Conservation (phyloP, 2,888 invertebrate species). For the Caenorhabditis sp. region DNA sequence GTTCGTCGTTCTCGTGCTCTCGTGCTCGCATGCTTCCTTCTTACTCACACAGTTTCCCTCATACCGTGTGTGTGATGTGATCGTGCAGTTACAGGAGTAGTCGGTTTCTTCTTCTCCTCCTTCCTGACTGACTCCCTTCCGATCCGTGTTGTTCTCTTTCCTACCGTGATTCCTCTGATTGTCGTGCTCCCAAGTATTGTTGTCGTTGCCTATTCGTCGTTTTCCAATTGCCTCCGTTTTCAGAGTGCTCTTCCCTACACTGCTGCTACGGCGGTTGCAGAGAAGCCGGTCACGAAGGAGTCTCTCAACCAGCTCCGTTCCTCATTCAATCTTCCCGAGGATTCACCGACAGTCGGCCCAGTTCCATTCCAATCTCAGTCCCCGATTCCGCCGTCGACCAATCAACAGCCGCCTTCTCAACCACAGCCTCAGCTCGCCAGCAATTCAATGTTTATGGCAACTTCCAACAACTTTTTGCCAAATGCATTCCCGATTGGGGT, state of each 20-base stretch:
- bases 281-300: constrained; percentile 59
- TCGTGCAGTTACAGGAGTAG: constrained; percentile 1
- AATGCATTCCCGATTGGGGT: constrained; percentile 41
- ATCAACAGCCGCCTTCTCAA: neutral
- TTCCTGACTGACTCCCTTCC: neutral
- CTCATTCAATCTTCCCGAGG: constrained; percentile 69
- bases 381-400: constrained; percentile 1
- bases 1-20: constrained; percentile 21
- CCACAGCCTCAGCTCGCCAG: constrained; percentile 26
- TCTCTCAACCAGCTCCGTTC: constrained; percentile 73
- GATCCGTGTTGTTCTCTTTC: constrained; percentile 1
- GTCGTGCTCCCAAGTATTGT: no score
- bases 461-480: constrained; percentile 29
- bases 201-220: neutral
- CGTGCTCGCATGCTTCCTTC: neutral
- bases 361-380: constrained; percentile 3
- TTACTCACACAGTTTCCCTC: neutral
- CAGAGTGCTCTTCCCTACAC: constrained; percentile 68
- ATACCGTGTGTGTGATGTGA: neutral
- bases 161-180: constrained; percentile 1
- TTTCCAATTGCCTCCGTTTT: constrained; percentile 9
- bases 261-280: constrained; percentile 28
- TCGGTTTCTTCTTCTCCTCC: neutral
- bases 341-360: constrained; percentile 33
- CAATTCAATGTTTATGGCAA: constrained; percentile 37